Conservation (phyloP, 2,113 vertebrate species). For the Aspiorhynchus laticeps region DNA sequence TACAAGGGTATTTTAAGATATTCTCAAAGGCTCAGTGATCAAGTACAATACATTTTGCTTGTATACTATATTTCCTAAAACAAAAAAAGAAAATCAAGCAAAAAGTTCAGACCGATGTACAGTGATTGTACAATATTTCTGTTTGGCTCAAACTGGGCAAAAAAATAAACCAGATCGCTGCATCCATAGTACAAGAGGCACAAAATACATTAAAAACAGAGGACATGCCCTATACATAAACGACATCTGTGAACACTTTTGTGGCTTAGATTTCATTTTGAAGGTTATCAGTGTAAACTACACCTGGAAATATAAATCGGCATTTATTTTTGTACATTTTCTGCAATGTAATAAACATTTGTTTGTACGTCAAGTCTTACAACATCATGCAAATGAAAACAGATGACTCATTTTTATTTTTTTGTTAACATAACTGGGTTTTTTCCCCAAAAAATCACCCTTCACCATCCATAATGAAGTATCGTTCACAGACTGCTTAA, state of each 20-base stretch:
- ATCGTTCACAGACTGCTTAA: too few relatives aligned
- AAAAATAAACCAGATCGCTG: constrained; percentile 46
- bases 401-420: constrained; percentile 78
- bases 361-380: constrained; percentile 63
- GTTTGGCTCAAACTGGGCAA: constrained; percentile 70
- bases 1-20: constrained; percentile 71
- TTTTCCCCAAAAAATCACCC: neutral
- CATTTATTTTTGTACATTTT: constrained; percentile 83
- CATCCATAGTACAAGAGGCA: constrained; percentile 65
- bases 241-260: constrained; percentile 49
- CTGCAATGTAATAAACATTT: constrained; percentile 89
- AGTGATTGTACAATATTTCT: constrained; percentile 70
- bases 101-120: constrained; percentile 29
- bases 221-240: constrained; percentile 57
- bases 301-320: neutral
- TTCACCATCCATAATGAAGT: too few relatives aligned
- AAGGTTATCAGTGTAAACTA: constrained; percentile 28
- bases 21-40: constrained; percentile 80
- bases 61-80: constrained; percentile 75
- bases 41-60: constrained; percentile 76
- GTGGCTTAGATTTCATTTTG: constrained; percentile 16
- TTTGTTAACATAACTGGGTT: constrained; percentile 64
- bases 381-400: constrained; percentile 77
- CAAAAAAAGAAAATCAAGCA: constrained; percentile 56
- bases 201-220: constrained; percentile 62